phyloP scores from a whole-genome alignment of 2,797 vertebrate species.

The Paramormyrops hopkinsi region DNA sequence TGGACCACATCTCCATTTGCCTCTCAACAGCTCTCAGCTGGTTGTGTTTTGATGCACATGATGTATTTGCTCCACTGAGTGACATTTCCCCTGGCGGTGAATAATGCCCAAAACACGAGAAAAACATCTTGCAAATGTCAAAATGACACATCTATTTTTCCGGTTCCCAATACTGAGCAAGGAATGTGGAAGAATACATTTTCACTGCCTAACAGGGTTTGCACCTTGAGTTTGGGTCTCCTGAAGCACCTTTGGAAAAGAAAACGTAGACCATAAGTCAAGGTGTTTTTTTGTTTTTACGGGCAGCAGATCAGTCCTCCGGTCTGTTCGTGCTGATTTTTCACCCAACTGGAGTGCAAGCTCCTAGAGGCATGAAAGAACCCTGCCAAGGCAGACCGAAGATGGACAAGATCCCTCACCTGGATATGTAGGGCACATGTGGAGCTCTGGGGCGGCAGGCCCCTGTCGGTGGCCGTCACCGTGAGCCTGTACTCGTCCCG shows the following conservation, averaged over 20 bases:
- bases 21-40: conserved; percentile 65
- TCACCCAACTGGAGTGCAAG: conserved; percentile 42
- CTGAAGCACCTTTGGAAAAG: conserved; percentile 47
- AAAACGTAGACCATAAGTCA: conserved; percentile 47
- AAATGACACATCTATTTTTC: background rate
- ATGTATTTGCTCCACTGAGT: conserved; percentile 49
- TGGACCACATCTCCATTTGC: conserved; percentile 57
- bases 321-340: conserved; percentile 31
- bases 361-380: background rate
- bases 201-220: conserved; percentile 37
- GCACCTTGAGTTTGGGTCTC: conserved; percentile 48
- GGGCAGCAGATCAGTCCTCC: conserved; percentile 43
- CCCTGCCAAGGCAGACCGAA: background rate
- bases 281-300: conserved; percentile 47
- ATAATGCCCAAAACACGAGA: background rate
- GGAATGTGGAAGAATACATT: background rate
- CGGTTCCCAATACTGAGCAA: background rate
- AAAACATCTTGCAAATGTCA: background rate
- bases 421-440: conserved; percentile 72
- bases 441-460: conserved; percentile 64
- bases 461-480: conserved; percentile 73
- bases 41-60: conserved; percentile 64
- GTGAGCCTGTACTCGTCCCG: conserved; percentile 76
- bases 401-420: conserved; percentile 50
- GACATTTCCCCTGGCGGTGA: background rate